Conservation (phyloP, 2,797 vertebrate genomes). For the Zalophus californianus region DNA sequence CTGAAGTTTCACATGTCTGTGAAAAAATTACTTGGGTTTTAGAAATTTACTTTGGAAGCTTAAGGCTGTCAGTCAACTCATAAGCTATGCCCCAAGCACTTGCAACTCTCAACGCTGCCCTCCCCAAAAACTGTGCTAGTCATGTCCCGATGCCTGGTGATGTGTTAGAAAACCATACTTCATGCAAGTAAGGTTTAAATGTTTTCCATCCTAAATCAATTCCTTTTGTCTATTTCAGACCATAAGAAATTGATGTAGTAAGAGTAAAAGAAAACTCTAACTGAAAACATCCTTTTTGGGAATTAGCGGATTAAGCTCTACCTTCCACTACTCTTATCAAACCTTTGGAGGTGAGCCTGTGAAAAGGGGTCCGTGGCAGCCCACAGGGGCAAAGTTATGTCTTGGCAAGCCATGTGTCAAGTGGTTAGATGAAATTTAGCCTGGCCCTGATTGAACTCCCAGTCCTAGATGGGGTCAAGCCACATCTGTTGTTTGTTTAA, state of each 20-base stretch:
- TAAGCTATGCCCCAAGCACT: background rate
- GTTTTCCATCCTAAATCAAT: constrained; percentile 50
- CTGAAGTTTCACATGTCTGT: constrained; percentile 75
- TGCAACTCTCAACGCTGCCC: background rate
- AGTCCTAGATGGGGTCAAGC: background rate
- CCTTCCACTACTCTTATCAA: constrained; percentile 46
- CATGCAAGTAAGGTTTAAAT: background rate
- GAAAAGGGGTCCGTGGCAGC: background rate
- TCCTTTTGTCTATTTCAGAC: constrained; percentile 58
- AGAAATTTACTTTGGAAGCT: constrained; percentile 83
- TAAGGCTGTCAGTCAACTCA: constrained; percentile 76
- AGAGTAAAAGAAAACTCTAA: constrained; percentile 57
- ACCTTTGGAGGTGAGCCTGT: background rate
- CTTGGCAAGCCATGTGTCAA: background rate
- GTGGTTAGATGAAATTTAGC: background rate
- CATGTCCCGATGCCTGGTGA: background rate
- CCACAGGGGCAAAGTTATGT: background rate
- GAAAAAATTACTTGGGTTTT: constrained; percentile 76
- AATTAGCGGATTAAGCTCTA: constrained; percentile 54
- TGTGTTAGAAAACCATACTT: background rate
- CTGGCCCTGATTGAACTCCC: background rate
- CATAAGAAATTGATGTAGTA: constrained; percentile 20
- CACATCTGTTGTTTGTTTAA: constrained; percentile 20
- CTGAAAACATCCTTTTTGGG: constrained; percentile 56
- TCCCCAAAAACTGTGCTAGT: background rate